Evolutionary conservation across 2,113 vertebrate species (phyloP), one percentile per base, ranked within the genome.

Genomic region (Anthoscopus minutus): DNA sequence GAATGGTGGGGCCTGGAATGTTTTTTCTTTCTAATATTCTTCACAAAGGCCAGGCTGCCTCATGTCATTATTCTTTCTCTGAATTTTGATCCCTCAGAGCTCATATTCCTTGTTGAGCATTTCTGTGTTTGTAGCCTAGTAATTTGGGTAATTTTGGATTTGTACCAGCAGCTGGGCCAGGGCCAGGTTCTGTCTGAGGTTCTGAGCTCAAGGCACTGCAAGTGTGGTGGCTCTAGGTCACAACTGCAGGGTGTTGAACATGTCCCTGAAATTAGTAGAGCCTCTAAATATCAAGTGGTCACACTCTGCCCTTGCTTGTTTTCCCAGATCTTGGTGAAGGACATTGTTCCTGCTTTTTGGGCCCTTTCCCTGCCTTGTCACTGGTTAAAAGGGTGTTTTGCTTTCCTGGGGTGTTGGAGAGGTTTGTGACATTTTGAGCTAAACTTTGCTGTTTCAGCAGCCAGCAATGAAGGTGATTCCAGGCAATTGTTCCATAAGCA

Each of bases 381-480:
- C 64, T 86, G 58, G 51, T 74, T 91, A 84, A 86, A 87, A 85
- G 54, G 27, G 4, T 71, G 27, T 24, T 95, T 79, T 91, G 56
- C 77, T 91, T 60, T 69, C 57, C 53, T 9, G 6, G 47, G 56
- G 3, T 71, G 4, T 25, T 81, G 57, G 60, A 74, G 65, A 42
- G 53, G 18, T 72, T 81, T 53, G 88, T 84, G 83, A 87, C 77
- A 87, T 89, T 95, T 79, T 60, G 58, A 92, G 89, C 53, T 91
- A 19, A 89, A 74, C 71, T 61, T 81, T 88, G 92, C 88, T 95
- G 91, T 81, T 93, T 95, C 92, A 94, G 91, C 94, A 96, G 19
- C 50, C 60, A 19, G 25, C 62, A 44, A 4, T 2, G 25, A 92
- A 94, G 90, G 88, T 83, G 74, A 88, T 65, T 42, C 18, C 74